phyloP scores from a whole-genome alignment of 1,140 invertebrate species.

The Armadillidium nasatum region DNA sequence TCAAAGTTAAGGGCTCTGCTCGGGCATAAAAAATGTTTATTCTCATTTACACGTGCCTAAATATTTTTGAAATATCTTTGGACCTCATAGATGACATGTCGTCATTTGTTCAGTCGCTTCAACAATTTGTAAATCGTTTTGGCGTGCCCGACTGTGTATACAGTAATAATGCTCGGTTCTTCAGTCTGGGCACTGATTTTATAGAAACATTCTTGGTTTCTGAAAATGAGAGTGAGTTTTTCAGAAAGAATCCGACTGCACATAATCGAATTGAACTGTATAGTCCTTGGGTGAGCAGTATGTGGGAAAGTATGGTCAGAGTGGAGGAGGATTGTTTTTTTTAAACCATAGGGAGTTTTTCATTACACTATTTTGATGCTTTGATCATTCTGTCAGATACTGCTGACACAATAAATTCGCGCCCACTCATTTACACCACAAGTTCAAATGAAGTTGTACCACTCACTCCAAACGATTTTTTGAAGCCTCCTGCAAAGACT shows the following conservation, averaged over 20 bases:
- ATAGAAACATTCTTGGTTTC: background rate
- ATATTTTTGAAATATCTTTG: background rate
- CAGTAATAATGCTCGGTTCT: constrained; percentile 4
- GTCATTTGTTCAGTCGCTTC: too few relatives aligned
- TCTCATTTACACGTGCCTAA: constrained; percentile 9
- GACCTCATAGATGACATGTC: constrained; percentile 13
- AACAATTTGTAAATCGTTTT: background rate
- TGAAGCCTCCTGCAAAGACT: too few relatives aligned
- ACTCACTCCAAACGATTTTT: too few relatives aligned
- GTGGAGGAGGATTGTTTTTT: background rate
- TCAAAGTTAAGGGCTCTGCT: background rate
- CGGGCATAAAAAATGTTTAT: constrained; percentile 9
- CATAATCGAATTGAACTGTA: background rate
- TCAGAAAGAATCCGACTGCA: background rate
- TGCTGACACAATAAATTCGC: background rate
- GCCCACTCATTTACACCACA: background rate
- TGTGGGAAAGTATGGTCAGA: background rate
- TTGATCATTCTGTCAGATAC: background rate
- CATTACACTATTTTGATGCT: too few relatives aligned
- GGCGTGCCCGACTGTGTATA: background rate
- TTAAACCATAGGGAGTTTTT: background rate
- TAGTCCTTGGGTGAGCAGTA: background rate
- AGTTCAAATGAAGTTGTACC: too few relatives aligned
- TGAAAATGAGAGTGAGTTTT: background rate
- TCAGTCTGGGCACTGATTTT: background rate